These are phyloP conservation scores for Lasiommata megera DNA, from an alignment of 2,888 invertebrate genomes.

Conservation along the genomic window DNA sequence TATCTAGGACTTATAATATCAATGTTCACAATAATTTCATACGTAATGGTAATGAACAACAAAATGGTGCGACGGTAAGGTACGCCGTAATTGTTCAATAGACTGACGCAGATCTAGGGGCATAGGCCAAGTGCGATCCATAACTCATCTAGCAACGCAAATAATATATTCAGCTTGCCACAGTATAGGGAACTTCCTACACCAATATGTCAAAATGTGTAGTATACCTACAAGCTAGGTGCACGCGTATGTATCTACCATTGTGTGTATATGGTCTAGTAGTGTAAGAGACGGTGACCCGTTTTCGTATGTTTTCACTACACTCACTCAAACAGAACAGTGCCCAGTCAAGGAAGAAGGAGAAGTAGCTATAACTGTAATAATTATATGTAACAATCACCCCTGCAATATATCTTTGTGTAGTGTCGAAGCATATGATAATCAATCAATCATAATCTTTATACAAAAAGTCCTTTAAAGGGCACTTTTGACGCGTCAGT, in stretches of 20 bases:
- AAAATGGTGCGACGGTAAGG: slow-evolving; percentile 51
- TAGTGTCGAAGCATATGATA: too few relatives aligned
- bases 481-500: too few relatives aligned
- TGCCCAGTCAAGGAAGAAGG: too few relatives aligned
- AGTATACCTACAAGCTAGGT: slow-evolving; percentile 17
- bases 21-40: slow-evolving; percentile 25
- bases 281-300: not conserved
- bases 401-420: too few relatives aligned
- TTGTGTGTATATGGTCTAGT: slow-evolving; percentile 16
- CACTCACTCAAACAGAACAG: too few relatives aligned
- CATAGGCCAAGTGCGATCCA: slow-evolving; percentile 66
- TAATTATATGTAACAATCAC: too few relatives aligned
- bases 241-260: slow-evolving; percentile 7
- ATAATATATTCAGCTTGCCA: slow-evolving; percentile 28
- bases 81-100: slow-evolving; percentile 67
- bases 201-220: slow-evolving; percentile 25
- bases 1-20: not conserved
- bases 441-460: too few relatives aligned
- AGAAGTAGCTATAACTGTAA: too few relatives aligned
- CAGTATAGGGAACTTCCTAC: slow-evolving; percentile 25
- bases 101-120: slow-evolving; percentile 68
- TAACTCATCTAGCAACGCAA: slow-evolving; percentile 51
- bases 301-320: too few relatives aligned
- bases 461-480: too few relatives aligned
- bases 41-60: slow-evolving; percentile 51